Conservation (phyloP, 2,888 invertebrate species). For the Geotrupes spiniger region DNA sequence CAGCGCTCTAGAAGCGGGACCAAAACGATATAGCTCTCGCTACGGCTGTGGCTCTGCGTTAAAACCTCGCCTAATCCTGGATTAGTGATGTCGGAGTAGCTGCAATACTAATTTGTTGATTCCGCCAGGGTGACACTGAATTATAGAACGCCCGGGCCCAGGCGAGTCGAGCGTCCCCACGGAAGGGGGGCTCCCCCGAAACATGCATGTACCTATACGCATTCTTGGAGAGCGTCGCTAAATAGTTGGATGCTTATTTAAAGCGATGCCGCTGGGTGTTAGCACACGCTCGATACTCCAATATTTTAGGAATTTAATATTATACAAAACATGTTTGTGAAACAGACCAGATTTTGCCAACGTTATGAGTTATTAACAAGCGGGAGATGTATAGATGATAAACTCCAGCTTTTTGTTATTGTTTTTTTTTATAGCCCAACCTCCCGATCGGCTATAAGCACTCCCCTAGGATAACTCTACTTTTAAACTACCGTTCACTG, state of each 20-base stretch:
- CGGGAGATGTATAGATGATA: neutral
- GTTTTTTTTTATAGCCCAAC: no score
- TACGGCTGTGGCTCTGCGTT: slow-evolving; percentile 46
- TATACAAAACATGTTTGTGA: slow-evolving; percentile 24
- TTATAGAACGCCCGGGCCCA: slow-evolving; percentile 40
- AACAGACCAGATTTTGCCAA: slow-evolving; percentile 23
- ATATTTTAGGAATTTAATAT: slow-evolving; percentile 41
- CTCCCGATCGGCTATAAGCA: no score
- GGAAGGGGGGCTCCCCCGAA: slow-evolving; percentile 4
- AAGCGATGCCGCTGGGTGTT: slow-evolving; percentile 28
- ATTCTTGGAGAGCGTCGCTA: slow-evolving; percentile 27
- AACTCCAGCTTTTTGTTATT: no score
- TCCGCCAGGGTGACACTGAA: slow-evolving; percentile 51
- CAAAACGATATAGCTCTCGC: slow-evolving; percentile 32
- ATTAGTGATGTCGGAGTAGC: slow-evolving; percentile 51
- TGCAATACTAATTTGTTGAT: slow-evolving; percentile 54
- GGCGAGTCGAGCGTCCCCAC: slow-evolving; percentile 20
- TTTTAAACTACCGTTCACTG: no score
- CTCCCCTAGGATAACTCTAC: no score
- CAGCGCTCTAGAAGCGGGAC: slow-evolving; percentile 14
- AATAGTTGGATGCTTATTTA: slow-evolving; percentile 33
- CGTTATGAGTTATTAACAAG: slow-evolving; percentile 1
- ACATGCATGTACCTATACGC: slow-evolving; percentile 18
- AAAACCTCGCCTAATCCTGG: slow-evolving; percentile 49
- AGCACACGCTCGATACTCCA: slow-evolving; percentile 30